Evolutionary conservation across 2,888 invertebrate genomes (phyloP), one percentile per base, ranked within the genome.

Genomic region (Stratiomys singularior): DNA sequence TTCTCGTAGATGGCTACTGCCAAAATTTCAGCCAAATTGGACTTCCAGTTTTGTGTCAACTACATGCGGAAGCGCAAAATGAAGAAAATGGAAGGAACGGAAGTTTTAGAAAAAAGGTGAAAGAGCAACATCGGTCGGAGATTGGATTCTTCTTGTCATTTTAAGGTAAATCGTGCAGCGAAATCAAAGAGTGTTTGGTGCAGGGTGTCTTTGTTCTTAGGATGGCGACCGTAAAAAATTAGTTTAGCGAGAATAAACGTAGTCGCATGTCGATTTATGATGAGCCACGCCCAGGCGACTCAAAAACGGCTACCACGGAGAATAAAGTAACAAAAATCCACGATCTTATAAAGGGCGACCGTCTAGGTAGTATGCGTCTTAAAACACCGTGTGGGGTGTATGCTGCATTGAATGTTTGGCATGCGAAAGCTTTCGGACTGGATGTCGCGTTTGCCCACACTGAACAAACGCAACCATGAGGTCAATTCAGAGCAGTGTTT

Each of bases 181-280:
- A 60, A 60, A 60, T 60, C 23, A 60, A 60, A 60, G 9, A 56
- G 9, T 23, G 60, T 18, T 60, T 60, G 60, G 21, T 60, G 60
- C 23, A 52, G 7, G 52, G 52, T 52, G 52, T 3, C 52, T 52
- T 2, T 52, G 15, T 15, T 52, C 52, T 15, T 52, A 4, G 7
- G 52, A 13, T 52, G 52, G 52, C 52, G 52, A 52, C 52, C 52
- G 18, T 52, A 52, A 52, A 52, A 52, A 52, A 37, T 13, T 52
- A 4, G 52, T 52, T 52, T 52, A 52, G 4, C 52, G 52, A 52
- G 52, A 4, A 9, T 37, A 3, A 37, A 37, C 60, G 60, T 60
- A 23, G 60, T 21, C 23, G 60, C 60, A 60, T 4, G 60, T 60
- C 25, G 60, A 9, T 37, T 37, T 37, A 5, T 37, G 37, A 37